Conservation (phyloP, 1,140 invertebrate species). For the Potamilus streckersoni region DNA sequence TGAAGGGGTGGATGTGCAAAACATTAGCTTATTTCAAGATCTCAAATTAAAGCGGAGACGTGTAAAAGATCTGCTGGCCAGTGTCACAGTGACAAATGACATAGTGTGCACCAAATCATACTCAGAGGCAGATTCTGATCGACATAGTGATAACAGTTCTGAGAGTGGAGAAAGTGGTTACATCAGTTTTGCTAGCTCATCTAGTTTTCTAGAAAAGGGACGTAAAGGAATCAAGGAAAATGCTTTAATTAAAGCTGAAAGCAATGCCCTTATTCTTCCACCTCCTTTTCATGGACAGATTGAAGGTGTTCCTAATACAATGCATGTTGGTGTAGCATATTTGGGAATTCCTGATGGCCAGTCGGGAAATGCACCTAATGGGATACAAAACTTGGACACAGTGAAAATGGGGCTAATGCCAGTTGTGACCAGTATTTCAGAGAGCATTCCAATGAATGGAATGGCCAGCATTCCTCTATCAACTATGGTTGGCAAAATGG, state of each 20-base stretch:
- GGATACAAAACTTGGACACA: neutral
- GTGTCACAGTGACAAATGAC: neutral
- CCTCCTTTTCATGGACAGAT: neutral
- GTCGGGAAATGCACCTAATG: neutral
- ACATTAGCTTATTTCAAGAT: constrained; percentile 11
- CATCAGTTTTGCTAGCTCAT: neutral
- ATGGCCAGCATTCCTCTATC: constrained; percentile 1
- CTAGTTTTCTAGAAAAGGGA: neutral
- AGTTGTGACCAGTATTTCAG: constrained; percentile 13
- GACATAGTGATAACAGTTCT: constrained; percentile 21
- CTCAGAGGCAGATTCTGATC: constrained; percentile 13
- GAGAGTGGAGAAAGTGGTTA: constrained; percentile 23
- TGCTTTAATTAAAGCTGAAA: neutral
- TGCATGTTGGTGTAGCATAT: constrained; percentile 25
- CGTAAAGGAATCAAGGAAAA: neutral
- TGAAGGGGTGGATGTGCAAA: too few species aligned
- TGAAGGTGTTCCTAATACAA: neutral
- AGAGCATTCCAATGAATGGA: constrained; percentile 10
- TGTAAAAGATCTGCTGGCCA: constrained; percentile 3
- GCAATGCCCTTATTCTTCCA: constrained; percentile 3
- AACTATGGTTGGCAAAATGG: neutral
- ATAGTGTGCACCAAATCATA: too few species aligned
- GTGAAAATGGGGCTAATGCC: constrained; percentile 28
- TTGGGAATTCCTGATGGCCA: neutral
- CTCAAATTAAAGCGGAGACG: constrained; percentile 24